phyloP scores from a whole-genome alignment of 2,888 invertebrate genomes.

The Pseudococcus jackbeardsleyi region DNA sequence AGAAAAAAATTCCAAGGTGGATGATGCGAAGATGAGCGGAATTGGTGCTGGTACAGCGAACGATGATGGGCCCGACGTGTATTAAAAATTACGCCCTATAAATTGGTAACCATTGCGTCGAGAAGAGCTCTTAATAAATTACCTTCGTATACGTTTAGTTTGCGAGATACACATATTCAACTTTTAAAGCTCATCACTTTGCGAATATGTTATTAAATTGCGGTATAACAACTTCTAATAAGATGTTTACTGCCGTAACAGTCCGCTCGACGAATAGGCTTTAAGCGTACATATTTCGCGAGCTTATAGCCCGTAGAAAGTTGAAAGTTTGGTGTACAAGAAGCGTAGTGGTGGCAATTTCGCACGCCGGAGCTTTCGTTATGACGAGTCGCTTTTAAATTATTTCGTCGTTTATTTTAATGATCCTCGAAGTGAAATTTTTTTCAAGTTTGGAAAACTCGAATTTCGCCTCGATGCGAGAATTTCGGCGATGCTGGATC shows the following conservation, averaged over 20 bases:
- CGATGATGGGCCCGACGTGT: neutral
- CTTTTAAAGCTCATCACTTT: slow-evolving; percentile 41
- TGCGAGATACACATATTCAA: slow-evolving; percentile 35
- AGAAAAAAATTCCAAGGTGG: neutral
- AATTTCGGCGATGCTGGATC: too few species aligned
- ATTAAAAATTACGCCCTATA: slow-evolving; percentile 6
- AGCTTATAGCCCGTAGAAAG: slow-evolving; percentile 4
- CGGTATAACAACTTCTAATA: slow-evolving; percentile 41
- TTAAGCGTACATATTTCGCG: slow-evolving; percentile 31
- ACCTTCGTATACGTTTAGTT: slow-evolving; percentile 17
- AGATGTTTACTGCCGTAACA: slow-evolving; percentile 44
- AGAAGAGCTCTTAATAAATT: slow-evolving; percentile 47
- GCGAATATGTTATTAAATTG: slow-evolving; percentile 44
- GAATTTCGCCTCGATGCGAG: neutral
- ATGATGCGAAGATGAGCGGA: neutral
- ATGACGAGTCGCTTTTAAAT: slow-evolving; percentile 42
- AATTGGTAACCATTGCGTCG: slow-evolving; percentile 31
- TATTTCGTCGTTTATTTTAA: slow-evolving; percentile 44
- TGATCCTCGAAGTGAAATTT: neutral
- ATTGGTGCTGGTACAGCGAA: neutral
- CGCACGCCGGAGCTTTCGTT: slow-evolving; percentile 30
- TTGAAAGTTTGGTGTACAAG: slow-evolving; percentile 1
- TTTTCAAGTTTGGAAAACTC: neutral
- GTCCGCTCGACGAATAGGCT: slow-evolving; percentile 33
- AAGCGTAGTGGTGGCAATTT: neutral